Evolutionary conservation across 2,797 vertebrate species (phyloP).

Genomic region (Chelidonichthys spinosus): DNA sequence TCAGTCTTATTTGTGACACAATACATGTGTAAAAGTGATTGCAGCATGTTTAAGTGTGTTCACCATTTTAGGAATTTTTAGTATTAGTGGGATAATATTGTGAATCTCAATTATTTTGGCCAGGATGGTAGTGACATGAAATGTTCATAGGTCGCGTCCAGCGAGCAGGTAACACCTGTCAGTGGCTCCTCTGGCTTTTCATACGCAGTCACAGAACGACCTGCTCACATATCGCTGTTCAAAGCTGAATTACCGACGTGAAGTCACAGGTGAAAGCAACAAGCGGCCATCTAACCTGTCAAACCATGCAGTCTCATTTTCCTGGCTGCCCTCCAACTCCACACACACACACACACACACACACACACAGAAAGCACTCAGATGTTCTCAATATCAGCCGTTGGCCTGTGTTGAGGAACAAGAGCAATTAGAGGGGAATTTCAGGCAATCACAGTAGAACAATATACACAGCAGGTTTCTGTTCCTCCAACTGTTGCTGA

Average conservation of each 20-base stretch:
- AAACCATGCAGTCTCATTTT: conserved; percentile 55
- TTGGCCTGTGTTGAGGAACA: conserved; percentile 60
- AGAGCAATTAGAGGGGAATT: conserved; percentile 72
- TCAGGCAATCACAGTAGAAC: conserved; percentile 75
- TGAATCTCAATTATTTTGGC: no score
- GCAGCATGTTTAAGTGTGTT: no score
- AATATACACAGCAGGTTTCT: conserved; percentile 72
- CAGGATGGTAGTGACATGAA: no score
- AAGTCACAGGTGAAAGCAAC: conserved; percentile 57
- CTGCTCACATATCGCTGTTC: conserved; percentile 39
- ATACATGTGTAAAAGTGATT: no score
- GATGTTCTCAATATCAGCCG: conserved; percentile 71
- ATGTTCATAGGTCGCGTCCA: no score
- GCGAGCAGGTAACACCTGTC: no score
- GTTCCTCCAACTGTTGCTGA: conserved; percentile 65
- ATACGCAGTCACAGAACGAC: no score
- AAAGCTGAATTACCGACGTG: conserved; percentile 54
- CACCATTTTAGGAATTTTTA: no score
- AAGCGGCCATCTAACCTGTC: conserved; percentile 51
- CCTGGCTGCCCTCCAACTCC: conserved; percentile 60
- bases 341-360: conserved; percentile 36
- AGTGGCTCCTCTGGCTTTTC: no score
- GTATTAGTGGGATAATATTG: no score
- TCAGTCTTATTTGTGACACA: no score
- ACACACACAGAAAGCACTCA: conserved; percentile 56